A percentile compares a stretch with the other conserved stretches of the same genome.
These are phyloP conservation scores for Lutjanus argentimaculatus DNA, from an alignment of 2,797 vertebrate genomes.

Conservation along the genomic window DNA sequence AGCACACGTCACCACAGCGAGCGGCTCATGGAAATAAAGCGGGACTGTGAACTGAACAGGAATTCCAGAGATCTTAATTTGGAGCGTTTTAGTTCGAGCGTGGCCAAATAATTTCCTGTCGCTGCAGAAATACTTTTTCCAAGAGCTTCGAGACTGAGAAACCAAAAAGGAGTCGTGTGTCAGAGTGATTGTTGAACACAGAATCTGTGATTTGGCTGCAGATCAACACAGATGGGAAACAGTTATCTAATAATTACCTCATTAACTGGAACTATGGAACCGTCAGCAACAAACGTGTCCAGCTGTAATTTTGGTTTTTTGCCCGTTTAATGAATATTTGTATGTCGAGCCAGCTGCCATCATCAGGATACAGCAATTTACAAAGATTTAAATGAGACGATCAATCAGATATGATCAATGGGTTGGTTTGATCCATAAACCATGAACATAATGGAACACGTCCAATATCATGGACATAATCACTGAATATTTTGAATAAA, in stretches of 20 bases:
- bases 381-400: background rate
- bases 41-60: background rate
- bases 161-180: background rate
- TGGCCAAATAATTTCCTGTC: background rate
- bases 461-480: no score
- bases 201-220: background rate
- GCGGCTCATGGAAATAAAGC: background rate
- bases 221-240: constrained; percentile 14
- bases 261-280: background rate
- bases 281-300: background rate
- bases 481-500: no score
- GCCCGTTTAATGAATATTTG: background rate
- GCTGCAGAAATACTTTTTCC: background rate
- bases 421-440: background rate
- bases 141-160: background rate
- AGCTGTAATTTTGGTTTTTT: background rate
- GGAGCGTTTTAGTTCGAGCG: background rate
- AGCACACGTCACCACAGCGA: background rate
- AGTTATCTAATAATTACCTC: background rate
- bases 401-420: background rate
- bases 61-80: background rate
- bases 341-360: background rate
- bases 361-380: background rate
- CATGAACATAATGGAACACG: no score
- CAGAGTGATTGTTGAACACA: background rate